phyloP scores from a whole-genome alignment of 2,113 vertebrate species.

The Peromyscus polionotus region DNA sequence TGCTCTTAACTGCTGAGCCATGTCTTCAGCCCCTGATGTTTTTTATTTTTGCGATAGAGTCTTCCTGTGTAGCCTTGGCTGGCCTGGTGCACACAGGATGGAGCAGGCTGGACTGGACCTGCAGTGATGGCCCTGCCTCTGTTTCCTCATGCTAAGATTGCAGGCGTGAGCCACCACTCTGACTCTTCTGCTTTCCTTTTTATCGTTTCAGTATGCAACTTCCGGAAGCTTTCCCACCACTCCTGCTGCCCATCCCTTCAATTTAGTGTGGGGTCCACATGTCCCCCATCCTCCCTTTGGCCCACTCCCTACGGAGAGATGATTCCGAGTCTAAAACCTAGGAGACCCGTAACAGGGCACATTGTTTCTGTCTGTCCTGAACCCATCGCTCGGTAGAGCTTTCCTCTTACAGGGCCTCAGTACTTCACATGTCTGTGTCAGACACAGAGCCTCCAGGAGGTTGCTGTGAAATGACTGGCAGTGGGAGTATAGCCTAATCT shows the following conservation, averaged over 20 bases:
- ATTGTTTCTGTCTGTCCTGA: background rate
- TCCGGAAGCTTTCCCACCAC: background rate
- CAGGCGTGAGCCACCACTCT: background rate
- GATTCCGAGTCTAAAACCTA: background rate
- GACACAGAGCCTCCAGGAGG: background rate
- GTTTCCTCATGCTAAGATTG: background rate
- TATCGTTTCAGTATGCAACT: background rate
- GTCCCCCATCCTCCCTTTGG: background rate
- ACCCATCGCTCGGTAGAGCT: background rate
- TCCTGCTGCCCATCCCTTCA: background rate
- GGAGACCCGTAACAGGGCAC: background rate
- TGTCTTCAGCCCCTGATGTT: background rate
- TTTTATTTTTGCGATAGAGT: background rate
- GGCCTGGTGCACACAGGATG: background rate
- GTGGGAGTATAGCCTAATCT: background rate
- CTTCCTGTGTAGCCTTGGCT: background rate
- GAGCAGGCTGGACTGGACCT: background rate
- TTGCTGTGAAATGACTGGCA: background rate
- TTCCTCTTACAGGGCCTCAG: background rate
- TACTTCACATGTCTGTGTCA: background rate
- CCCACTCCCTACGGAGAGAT: background rate
- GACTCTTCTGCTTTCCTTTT: background rate
- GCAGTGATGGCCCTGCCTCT: background rate
- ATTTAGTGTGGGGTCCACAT: background rate
- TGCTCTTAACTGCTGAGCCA: background rate